Evolutionary conservation across 2,113 vertebrate species (phyloP), one percentile per base, ranked within the genome.

Genomic region (Pterophyllum scalare): DNA sequence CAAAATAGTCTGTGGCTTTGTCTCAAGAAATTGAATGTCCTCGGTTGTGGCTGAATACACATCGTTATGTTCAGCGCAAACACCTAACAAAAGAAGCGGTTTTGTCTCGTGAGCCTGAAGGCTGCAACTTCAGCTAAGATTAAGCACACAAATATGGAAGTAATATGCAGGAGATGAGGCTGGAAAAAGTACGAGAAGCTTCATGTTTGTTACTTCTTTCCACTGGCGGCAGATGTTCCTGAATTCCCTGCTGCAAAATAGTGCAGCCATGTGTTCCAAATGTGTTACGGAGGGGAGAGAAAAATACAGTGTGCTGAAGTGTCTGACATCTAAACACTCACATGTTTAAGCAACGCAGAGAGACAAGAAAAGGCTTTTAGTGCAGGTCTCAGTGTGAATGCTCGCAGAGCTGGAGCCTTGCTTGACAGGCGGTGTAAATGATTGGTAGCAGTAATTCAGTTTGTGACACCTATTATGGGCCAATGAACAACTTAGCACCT

Each of bases 391-490:
- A 59, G 58, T 17, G 38, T 60, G 72, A 14, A 65, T 70, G 59
- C 80, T 80, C 14, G 12, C 17, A 67, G 52, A 77, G 79, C 22
- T n/a, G 64, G 62, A 85, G 80, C 80, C 28, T 40, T 81, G 80
- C 90, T 79, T 81, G 83, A 87, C 82, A 80, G 83, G 79, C 15
- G 58, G 80, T 82, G 92, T 93, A 83, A 93, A 92, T 92, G 87
- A 94, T 92, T 92, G 89, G 87, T 91, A 5, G 76, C 75, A 79
- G 83, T 93, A 89, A 93, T 93, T 90, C 93, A 89, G 83, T 70
- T 77, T 88, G 83, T 91, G 91, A 93, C 93, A 94, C 88, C 88
- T 84, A 91, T 94, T 93, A 95, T 77, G 83, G 84, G 76, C 86
- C 90, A 89, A 90, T 89, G 92, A 91, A 89, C 91, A 91, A 87